Base-by-base conservation (phyloP, 2,888 invertebrate species). In the Oxyteleia sp. region DNA sequence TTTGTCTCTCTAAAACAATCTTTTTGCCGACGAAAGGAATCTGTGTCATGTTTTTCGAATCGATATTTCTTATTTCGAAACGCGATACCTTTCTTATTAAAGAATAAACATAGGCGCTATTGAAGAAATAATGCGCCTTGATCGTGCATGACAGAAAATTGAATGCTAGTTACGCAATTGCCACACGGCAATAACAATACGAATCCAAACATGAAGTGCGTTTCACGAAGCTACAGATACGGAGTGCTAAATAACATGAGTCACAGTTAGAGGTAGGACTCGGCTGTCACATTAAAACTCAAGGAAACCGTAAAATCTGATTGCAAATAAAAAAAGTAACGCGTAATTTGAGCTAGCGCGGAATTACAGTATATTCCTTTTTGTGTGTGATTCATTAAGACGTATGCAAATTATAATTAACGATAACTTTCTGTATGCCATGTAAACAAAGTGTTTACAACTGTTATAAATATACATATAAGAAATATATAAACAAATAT, bases 101-200 rank as follows among this genome's bases (percentile, higher is more conserved):
- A 49, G 45, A 76, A 66, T 49, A 66, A 57, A 43, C n/a, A n/a
- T 57, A 26, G 20, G n/a, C 35, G 45, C 51, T 47, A 72, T 75
- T 57, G 47, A 29, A 26, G n/a, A 20, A 64, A 55, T 69, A 82
- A 61, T 32, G n/a, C 11, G 49, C 3, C 57, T 66, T 49, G 53
- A 15, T 74, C 49, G 68, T 74, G 72, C 51, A 66, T 66, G 68
- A 81, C 61, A 43, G 64, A 64, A 69, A 76, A 76, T 59, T 66
- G 71, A 63, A 82, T 71, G 38, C 38, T 59, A 15, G 49, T 82
- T 82, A 76, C 64, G 76, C 64, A 82, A 82, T 51, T 32, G 8
- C 57, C 8, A 16, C 35, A 47, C 43, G 15, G 61, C 45, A 81
- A 68, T 53, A 74, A 75, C 57, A 82, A 82, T 59, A 64, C 41